These are phyloP conservation scores for Pinna nobilis DNA, from an alignment of 1,140 invertebrate species.

Conservation along the genomic window DNA sequence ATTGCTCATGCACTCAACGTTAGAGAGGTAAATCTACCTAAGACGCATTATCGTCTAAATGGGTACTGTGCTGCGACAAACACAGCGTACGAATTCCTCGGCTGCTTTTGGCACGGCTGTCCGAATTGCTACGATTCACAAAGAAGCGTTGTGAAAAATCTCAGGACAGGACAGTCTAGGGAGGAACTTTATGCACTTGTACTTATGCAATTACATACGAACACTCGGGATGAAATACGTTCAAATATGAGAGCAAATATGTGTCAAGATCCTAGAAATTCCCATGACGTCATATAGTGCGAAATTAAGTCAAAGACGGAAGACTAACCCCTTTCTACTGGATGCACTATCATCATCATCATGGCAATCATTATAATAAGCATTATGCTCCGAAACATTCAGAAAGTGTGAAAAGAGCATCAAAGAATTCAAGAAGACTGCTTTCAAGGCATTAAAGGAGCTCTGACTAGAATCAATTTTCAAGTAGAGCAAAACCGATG, in stretches of 20 bases:
- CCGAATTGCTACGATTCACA: constrained; percentile 21
- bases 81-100: constrained; percentile 48
- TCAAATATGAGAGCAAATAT: constrained; percentile 17
- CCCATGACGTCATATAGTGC: too few relatives aligned
- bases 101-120: constrained; percentile 48
- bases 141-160: background rate
- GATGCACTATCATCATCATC: too few relatives aligned
- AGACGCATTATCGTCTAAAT: constrained; percentile 34
- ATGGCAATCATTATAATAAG: too few relatives aligned
- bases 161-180: constrained; percentile 7
- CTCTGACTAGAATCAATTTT: too few relatives aligned
- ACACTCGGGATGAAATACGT: constrained; percentile 9
- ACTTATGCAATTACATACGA: constrained; percentile 4
- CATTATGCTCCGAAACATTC: too few relatives aligned
- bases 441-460: too few relatives aligned
- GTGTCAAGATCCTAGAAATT: too few relatives aligned
- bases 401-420: too few relatives aligned
- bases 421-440: too few relatives aligned
- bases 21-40: constrained; percentile 12
- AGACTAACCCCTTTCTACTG: too few relatives aligned
- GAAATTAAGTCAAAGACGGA: too few relatives aligned
- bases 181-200: constrained; percentile 6
- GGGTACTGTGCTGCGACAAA: constrained; percentile 23
- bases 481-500: too few relatives aligned
- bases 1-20: constrained; percentile 44